These are phyloP conservation scores for Gymnarchus niloticus DNA, from an alignment of 2,113 vertebrate species.

Conservation along the genomic window DNA sequence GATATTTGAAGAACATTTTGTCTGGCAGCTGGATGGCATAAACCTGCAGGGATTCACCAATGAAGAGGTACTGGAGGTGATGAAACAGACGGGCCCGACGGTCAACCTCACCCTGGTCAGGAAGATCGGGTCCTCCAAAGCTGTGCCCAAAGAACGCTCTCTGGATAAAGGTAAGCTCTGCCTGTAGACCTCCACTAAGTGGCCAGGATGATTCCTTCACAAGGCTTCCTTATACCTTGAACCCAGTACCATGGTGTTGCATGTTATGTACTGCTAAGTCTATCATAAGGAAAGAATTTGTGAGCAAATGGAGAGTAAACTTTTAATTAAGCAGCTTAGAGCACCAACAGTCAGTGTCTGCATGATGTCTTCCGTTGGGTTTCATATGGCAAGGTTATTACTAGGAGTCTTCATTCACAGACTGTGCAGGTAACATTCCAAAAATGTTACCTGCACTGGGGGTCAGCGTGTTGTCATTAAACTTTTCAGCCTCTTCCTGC, in stretches of 20 bases:
- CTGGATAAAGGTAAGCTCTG: conserved; percentile 64
- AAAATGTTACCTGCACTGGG: not conserved
- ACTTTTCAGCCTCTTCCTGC: not conserved
- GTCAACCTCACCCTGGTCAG: conserved; percentile 79
- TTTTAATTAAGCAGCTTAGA: not conserved
- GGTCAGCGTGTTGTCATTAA: not conserved
- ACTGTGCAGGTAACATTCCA: not conserved
- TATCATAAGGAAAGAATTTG: not conserved
- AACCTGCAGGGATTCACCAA: conserved; percentile 83
- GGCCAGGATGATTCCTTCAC: not conserved
- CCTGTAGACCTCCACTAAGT: not conserved
- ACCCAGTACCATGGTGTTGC: too few relatives aligned
- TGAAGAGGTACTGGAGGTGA: conserved; percentile 80
- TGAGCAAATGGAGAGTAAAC: not conserved
- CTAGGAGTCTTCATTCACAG: not conserved
- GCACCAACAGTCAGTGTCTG: not conserved
- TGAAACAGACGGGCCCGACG: conserved; percentile 72
- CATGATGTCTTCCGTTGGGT: not conserved
- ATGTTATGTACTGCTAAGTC: too few relatives aligned
- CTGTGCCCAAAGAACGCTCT: conserved; percentile 47
- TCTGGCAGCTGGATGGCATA: conserved; percentile 74
- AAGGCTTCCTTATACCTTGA: too few relatives aligned
- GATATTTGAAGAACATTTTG: not conserved
- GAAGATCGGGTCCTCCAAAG: conserved; percentile 46
- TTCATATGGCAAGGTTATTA: not conserved